A percentile compares a stretch with the other conserved stretches of the same genome.
Evolutionary conservation across 2,888 invertebrate genomes (phyloP).

Genomic region (Diabrotica balteata): DNA sequence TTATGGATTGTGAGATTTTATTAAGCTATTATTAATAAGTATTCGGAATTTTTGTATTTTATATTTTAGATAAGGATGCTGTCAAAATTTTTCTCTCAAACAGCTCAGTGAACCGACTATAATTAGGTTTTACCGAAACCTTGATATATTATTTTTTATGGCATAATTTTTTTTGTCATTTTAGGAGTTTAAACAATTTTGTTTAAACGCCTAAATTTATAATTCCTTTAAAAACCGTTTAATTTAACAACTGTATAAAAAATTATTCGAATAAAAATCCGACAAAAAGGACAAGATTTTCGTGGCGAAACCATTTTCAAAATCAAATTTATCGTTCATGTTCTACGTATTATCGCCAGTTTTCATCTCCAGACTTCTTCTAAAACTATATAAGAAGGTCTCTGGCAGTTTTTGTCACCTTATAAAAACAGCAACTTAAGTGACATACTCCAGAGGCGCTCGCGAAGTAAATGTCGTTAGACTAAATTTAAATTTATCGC

Average conservation of each 20-base stretch:
- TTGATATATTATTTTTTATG: no score
- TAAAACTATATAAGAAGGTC: conserved; percentile 10
- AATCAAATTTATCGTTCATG: conserved; percentile 21
- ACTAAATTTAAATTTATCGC: no score
- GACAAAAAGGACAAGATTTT: conserved; percentile 1
- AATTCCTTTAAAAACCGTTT: neutral
- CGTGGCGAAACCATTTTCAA: conserved; percentile 6
- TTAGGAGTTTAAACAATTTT: no score
- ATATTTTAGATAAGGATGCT: no score
- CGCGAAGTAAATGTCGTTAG: neutral
- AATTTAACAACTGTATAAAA: conserved; percentile 6
- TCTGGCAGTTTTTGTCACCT: conserved; percentile 19
- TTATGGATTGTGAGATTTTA: no score
- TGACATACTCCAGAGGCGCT: conserved; percentile 4
- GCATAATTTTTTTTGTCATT: no score
- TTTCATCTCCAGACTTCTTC: conserved; percentile 24
- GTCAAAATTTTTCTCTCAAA: no score
- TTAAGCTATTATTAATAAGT: no score
- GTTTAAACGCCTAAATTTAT: no score
- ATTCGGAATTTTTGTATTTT: no score
- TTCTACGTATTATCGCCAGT: conserved; percentile 17
- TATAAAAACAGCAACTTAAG: conserved; percentile 21
- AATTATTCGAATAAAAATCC: conserved; percentile 19
- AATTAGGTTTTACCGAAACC: no score
- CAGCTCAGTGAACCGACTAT: no score